phyloP scores from a whole-genome alignment of 2,113 vertebrate genomes.

The Tapirus terrestris region DNA sequence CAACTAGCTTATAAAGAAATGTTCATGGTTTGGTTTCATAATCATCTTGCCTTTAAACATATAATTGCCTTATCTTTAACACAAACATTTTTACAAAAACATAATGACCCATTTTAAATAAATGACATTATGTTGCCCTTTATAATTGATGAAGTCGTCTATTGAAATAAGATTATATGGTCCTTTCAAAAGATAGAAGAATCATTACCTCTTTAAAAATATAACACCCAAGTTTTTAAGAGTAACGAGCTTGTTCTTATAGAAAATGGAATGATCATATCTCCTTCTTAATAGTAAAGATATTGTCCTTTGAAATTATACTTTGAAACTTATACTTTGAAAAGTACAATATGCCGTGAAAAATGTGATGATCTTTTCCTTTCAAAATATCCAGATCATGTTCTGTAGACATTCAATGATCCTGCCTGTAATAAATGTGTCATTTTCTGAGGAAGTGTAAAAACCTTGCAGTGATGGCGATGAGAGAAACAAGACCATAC shows the following conservation, averaged over 20 bases:
- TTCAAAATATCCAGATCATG: background rate
- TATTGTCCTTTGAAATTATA: background rate
- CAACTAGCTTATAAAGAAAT: background rate
- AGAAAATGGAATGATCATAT: background rate
- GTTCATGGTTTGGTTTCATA: background rate
- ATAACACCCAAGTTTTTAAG: background rate
- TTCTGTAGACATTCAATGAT: background rate
- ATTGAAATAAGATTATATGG: background rate
- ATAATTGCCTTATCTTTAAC: background rate
- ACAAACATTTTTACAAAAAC: background rate
- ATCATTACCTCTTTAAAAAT: background rate
- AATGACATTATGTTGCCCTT: background rate
- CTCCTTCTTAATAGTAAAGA: background rate
- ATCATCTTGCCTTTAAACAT: background rate
- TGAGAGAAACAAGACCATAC: background rate
- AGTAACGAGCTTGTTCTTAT: background rate
- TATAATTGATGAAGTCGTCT: background rate
- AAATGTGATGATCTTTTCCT: background rate
- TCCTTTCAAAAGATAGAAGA: background rate
- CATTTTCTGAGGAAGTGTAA: background rate
- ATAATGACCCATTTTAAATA: background rate
- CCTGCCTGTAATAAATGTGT: background rate
- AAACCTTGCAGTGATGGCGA: background rate
- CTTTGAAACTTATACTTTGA: background rate
- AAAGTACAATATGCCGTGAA: background rate